These are phyloP conservation scores for Protaetia brevitarsis DNA, from an alignment of 1,140 invertebrate genomes.

Conservation along the genomic window DNA sequence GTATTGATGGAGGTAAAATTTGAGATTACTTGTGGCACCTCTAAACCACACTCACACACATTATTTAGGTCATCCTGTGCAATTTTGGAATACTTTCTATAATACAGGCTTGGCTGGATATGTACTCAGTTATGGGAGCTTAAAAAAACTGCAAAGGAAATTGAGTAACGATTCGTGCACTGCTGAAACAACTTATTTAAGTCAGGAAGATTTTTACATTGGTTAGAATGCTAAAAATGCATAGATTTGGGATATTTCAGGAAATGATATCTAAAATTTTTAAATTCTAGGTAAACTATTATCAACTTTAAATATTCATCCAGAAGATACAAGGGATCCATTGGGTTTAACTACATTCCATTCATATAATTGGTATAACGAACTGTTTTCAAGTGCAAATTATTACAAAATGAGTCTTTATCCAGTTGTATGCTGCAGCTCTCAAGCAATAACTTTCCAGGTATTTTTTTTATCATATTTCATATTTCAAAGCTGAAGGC, in stretches of 20 bases:
- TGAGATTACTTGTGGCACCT: conserved; percentile 35
- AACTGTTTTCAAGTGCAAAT: conserved; percentile 37
- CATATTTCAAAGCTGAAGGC: neutral
- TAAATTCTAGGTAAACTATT: conserved; percentile 40
- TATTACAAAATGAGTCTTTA: conserved; percentile 37
- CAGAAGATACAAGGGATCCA: conserved; percentile 36
- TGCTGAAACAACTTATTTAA: conserved; percentile 32
- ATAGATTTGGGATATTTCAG: neutral
- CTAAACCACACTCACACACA: conserved; percentile 33
- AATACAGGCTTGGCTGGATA: conserved; percentile 37
- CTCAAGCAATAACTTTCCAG: conserved; percentile 39
- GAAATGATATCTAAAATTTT: conserved; percentile 12
- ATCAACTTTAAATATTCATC: conserved; percentile 36
- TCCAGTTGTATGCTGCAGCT: conserved; percentile 43
- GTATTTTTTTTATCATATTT: conserved; percentile 23
- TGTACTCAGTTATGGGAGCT: conserved; percentile 35
- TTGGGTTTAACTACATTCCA: conserved; percentile 39
- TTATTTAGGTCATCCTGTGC: conserved; percentile 40
- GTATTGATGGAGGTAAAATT: conserved; percentile 41
- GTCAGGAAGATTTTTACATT: conserved; percentile 41
- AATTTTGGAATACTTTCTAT: conserved; percentile 24
- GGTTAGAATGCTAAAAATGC: conserved; percentile 24
- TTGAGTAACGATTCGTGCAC: conserved; percentile 27
- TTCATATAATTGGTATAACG: conserved; percentile 39
- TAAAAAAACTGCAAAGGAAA: conserved; percentile 31